phyloP scores from a whole-genome alignment of 2,797 vertebrate species.

The Cossypha polioptera region DNA sequence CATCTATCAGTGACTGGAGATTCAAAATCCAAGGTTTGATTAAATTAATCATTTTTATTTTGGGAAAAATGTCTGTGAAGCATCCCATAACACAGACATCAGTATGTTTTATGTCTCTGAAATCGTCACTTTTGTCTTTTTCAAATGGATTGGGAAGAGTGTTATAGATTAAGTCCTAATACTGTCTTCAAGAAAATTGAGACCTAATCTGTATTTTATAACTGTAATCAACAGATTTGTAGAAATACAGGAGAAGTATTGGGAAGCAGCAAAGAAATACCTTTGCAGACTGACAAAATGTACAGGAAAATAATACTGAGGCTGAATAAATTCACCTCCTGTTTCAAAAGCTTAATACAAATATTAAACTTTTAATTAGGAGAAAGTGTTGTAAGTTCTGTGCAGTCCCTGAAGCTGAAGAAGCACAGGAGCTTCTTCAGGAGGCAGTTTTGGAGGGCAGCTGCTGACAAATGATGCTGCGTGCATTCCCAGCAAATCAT shows the following conservation, averaged over 20 bases:
- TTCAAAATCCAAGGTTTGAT: neutral
- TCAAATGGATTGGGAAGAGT: neutral
- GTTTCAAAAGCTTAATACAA: neutral
- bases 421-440: neutral
- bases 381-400: neutral
- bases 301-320: neutral
- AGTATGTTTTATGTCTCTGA: neutral
- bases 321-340: neutral
- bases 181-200: neutral
- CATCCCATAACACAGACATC: neutral
- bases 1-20: neutral
- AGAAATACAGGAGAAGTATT: neutral
- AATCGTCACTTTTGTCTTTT: conserved; percentile 17
- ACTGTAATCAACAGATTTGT: neutral
- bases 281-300: neutral
- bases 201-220: conserved; percentile 25
- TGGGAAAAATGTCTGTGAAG: neutral
- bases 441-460: neutral
- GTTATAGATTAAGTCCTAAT: conserved; percentile 28
- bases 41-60: neutral
- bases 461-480: neutral
- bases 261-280: neutral
- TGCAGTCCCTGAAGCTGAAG: neutral
- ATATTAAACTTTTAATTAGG: neutral
- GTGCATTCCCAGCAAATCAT: neutral